phyloP scores from a whole-genome alignment of 2,888 invertebrate species.

The Dynastes tityus region DNA sequence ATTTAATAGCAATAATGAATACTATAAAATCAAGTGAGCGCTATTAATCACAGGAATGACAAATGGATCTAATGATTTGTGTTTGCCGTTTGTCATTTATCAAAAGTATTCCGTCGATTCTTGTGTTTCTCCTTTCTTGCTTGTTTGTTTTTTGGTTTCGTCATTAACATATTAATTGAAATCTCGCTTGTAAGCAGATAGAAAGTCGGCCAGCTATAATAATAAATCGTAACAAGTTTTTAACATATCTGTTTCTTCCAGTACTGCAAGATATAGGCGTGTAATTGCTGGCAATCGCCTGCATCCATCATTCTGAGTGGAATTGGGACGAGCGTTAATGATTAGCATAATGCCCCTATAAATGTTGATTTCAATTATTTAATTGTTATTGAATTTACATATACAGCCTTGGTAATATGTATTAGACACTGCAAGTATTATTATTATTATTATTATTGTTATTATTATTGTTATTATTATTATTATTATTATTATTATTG shows the following conservation, averaged over 20 bases:
- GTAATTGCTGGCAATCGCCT: slow-evolving; percentile 19
- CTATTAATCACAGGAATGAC: background rate
- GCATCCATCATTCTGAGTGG: slow-evolving; percentile 7
- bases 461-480: no score
- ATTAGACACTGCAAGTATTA: no score
- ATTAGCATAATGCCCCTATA: background rate
- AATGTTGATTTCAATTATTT: background rate
- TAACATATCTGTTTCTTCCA: background rate
- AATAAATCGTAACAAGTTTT: slow-evolving; percentile 8
- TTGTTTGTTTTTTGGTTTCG: background rate
- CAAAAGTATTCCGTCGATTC: background rate
- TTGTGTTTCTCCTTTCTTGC: background rate
- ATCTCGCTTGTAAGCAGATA: slow-evolving; percentile 10
- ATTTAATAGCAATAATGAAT: no score
- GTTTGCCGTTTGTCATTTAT: slow-evolving; percentile 5
- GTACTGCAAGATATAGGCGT: slow-evolving; percentile 11
- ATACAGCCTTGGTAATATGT: no score
- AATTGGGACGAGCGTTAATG: slow-evolving; percentile 6
- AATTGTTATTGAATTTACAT: background rate
- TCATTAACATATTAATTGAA: slow-evolving; percentile 40
- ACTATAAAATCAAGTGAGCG: no score
- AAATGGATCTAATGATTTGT: background rate
- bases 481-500: no score
- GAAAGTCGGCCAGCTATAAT: slow-evolving; percentile 3
- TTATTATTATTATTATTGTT: no score